A percentile compares a stretch with the other conserved stretches of the same genome.
phyloP scores from a whole-genome alignment of 2,888 invertebrate genomes.

The Pyrrhosoma nymphula region DNA sequence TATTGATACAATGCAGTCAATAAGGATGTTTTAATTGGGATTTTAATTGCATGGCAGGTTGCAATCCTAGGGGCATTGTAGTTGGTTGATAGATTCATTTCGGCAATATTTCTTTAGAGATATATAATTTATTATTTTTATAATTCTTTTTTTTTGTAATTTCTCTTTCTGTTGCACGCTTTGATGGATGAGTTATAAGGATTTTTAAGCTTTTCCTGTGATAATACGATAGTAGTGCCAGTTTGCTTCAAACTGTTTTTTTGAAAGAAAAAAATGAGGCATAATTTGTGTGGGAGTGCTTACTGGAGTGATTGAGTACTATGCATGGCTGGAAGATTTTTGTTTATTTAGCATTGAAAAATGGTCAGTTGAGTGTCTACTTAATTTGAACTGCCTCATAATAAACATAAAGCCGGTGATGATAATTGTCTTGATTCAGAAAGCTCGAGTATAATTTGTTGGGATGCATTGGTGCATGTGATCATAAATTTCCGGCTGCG shows the following conservation, averaged over 20 bases:
- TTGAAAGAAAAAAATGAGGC: conserved; percentile 20
- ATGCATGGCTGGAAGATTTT: conserved; percentile 59
- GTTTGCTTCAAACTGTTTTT: conserved; percentile 26
- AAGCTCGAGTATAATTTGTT: conserved; percentile 10
- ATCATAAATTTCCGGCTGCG: conserved; percentile 31
- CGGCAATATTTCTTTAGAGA: neutral
- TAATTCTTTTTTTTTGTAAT: conserved; percentile 23
- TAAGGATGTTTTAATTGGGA: conserved; percentile 24
- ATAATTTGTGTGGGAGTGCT: conserved; percentile 51
- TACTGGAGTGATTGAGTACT: conserved; percentile 44
- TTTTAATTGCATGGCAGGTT: conserved; percentile 28
- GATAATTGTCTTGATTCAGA: neutral
- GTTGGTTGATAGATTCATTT: conserved; percentile 1
- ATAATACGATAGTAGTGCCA: conserved; percentile 58
- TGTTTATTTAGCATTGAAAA: neutral
- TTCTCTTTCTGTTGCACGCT: conserved; percentile 58
- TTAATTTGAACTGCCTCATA: conserved; percentile 29
- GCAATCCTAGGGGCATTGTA: conserved; percentile 48
- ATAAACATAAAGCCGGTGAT: neutral
- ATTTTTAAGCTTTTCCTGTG: conserved; percentile 67
- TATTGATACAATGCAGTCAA: conserved; percentile 31
- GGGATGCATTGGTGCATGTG: neutral
- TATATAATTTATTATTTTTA: conserved; percentile 41
- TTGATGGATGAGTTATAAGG: conserved; percentile 41
- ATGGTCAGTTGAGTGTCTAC: neutral